Conservation (phyloP, 2,113 vertebrate species). For the Callionymus lyra region DNA sequence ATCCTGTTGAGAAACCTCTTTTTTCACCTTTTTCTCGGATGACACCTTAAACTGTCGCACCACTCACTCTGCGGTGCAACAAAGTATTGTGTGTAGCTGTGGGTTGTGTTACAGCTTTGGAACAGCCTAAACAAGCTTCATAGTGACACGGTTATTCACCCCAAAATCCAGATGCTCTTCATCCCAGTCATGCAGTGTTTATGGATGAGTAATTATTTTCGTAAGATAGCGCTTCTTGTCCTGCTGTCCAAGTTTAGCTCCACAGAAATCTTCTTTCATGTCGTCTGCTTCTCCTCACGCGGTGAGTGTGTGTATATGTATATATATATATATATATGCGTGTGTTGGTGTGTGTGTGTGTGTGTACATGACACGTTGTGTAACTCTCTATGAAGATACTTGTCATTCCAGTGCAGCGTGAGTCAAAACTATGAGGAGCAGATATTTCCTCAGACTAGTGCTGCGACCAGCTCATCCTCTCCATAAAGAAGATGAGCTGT, state of each 20-base stretch:
- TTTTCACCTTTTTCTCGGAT: too few relatives aligned
- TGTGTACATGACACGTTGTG: slow-evolving; percentile 34
- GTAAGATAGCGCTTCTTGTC: too few relatives aligned
- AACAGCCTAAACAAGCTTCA: slow-evolving; percentile 36
- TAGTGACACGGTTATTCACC: slow-evolving; percentile 47
- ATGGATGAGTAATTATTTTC: too few relatives aligned
- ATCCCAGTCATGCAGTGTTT: neutral
- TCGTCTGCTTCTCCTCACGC: too few relatives aligned
- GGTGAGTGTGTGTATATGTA: slow-evolving; percentile 4
- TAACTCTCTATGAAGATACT: slow-evolving; percentile 33
- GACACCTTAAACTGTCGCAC: too few relatives aligned
- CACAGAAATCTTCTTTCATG: too few relatives aligned
- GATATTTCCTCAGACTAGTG: slow-evolving; percentile 21
- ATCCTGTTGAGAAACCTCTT: too few relatives aligned
- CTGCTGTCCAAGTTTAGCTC: too few relatives aligned
- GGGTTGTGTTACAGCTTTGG: too few relatives aligned
- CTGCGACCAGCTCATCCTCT: slow-evolving; percentile 12
- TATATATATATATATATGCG: neutral
- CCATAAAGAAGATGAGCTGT: slow-evolving; percentile 7
- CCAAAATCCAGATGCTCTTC: slow-evolving; percentile 43
- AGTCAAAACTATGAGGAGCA: slow-evolving; percentile 30
- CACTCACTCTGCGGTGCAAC: too few relatives aligned
- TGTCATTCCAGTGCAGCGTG: slow-evolving; percentile 35
- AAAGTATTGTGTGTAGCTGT: too few relatives aligned
- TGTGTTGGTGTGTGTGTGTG: neutral